Evolutionary conservation across 2,113 vertebrate genomes (phyloP).

Genomic region (Rhabdomys dilectus): DNA sequence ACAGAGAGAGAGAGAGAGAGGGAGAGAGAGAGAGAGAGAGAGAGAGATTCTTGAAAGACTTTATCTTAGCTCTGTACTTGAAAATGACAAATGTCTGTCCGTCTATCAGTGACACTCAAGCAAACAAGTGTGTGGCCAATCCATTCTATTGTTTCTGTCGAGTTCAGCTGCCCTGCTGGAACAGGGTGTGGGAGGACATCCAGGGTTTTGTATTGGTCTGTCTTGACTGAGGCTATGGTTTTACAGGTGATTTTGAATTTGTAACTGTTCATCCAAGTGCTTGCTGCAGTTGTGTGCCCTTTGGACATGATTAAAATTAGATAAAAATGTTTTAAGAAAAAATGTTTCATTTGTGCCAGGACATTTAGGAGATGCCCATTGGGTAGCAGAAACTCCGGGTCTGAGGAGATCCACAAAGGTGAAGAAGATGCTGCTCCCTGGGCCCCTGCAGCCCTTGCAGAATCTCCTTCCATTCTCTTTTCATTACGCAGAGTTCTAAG

Average conservation of each 20-base stretch:
- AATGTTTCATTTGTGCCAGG: neutral
- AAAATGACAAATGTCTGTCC: neutral
- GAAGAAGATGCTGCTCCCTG: neutral
- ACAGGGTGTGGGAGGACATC: neutral
- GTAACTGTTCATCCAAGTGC: neutral
- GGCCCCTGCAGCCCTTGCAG: neutral
- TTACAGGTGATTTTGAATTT: neutral
- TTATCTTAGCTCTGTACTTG: neutral
- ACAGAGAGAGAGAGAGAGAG: neutral
- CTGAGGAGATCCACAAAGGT: neutral
- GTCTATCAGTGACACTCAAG: neutral
- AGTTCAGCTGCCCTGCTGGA: neutral
- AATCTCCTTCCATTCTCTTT: neutral
- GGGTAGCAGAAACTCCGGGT: neutral
- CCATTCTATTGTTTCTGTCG: neutral
- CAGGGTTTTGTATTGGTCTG: neutral
- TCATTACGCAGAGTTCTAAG: conserved; percentile 52
- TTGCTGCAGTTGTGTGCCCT: neutral
- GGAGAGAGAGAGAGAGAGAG: neutral
- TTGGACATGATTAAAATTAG: neutral
- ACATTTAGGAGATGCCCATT: neutral
- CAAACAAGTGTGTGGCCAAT: neutral
- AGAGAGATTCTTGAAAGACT: neutral
- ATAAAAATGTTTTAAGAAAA: neutral
- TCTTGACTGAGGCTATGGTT: neutral